Conservation (phyloP, 2,888 invertebrate genomes). For the Disparrhopalites patrizii region DNA sequence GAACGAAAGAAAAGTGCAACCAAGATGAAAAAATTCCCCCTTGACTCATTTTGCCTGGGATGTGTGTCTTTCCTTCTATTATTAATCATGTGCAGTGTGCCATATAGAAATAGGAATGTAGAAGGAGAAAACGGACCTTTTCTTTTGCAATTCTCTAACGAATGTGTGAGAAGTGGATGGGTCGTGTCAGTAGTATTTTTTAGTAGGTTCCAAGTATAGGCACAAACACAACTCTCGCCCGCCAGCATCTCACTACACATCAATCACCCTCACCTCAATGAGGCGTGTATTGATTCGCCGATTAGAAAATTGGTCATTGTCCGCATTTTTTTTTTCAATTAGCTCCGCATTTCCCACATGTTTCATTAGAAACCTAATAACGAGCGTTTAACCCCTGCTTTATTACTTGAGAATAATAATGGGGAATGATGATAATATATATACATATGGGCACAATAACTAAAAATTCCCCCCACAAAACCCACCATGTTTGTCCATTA, state of each 20-base stretch:
- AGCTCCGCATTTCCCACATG: constrained; percentile 10
- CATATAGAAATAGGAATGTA: not conserved
- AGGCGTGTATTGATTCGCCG: constrained; percentile 13
- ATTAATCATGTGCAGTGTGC: too few species aligned
- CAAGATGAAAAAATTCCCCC: too few species aligned
- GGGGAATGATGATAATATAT: too few species aligned
- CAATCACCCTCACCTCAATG: constrained; percentile 13
- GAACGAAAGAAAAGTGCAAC: too few species aligned
- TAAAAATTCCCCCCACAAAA: too few species aligned
- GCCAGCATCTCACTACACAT: constrained; percentile 2
- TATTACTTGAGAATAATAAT: too few species aligned
- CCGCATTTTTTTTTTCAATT: constrained; percentile 23
- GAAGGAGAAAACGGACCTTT: not conserved
- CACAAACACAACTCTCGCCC: not conserved
- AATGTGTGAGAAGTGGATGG: too few species aligned
- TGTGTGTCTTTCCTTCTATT: too few species aligned
- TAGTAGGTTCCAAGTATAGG: not conserved
- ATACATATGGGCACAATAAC: too few species aligned
- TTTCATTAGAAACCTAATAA: not conserved
- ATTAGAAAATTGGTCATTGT: constrained; percentile 21
- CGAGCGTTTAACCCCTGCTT: not conserved
- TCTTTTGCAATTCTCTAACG: too few species aligned
- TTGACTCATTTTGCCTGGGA: too few species aligned
- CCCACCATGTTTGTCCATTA: not conserved
- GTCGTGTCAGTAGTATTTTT: not conserved